These are phyloP conservation scores for Drosophila fuyamai DNA, from an alignment of 1,140 invertebrate species.

Conservation along the genomic window DNA sequence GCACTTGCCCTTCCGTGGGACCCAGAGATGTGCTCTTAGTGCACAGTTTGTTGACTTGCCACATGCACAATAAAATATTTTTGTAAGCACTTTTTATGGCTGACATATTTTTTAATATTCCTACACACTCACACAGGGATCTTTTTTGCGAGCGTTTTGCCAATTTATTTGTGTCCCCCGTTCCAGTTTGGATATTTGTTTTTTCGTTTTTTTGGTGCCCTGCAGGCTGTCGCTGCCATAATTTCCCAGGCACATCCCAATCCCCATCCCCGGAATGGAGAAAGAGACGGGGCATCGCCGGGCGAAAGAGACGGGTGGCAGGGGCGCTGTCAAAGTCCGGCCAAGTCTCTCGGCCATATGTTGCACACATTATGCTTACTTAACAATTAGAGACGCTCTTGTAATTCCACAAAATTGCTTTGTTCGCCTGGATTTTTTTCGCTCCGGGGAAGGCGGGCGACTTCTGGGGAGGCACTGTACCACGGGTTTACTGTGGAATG, in stretches of 20 bases:
- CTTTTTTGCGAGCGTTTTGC: constrained; percentile 51
- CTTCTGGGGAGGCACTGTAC: constrained; percentile 17
- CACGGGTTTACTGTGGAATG: neutral
- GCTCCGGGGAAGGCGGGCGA: constrained; percentile 22
- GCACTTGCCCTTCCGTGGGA: constrained; percentile 9
- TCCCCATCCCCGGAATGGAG: neutral
- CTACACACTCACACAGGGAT: constrained; percentile 20
- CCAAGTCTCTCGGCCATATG: constrained; percentile 70
- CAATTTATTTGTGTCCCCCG: constrained; percentile 64
- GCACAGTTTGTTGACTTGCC: constrained; percentile 67
- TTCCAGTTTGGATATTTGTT: constrained; percentile 12
- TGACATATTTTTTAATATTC: constrained; percentile 57
- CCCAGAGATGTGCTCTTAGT: constrained; percentile 11
- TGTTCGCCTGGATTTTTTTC: constrained; percentile 54
- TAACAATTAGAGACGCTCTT: constrained; percentile 82
- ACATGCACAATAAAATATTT: constrained; percentile 70
- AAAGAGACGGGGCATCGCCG: neutral
- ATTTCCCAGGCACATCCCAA: constrained; percentile 51
- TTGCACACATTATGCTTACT: constrained; percentile 81
- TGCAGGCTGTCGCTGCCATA: constrained; percentile 58
- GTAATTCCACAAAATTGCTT: constrained; percentile 80
- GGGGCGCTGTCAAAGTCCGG: constrained; percentile 39
- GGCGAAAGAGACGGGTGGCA: neutral
- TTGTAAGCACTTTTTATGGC: constrained; percentile 68
- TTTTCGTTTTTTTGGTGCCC: constrained; percentile 40